Base-by-base conservation (phyloP, 2,888 invertebrate genomes). In the Acanthosepion pharaonis region DNA sequence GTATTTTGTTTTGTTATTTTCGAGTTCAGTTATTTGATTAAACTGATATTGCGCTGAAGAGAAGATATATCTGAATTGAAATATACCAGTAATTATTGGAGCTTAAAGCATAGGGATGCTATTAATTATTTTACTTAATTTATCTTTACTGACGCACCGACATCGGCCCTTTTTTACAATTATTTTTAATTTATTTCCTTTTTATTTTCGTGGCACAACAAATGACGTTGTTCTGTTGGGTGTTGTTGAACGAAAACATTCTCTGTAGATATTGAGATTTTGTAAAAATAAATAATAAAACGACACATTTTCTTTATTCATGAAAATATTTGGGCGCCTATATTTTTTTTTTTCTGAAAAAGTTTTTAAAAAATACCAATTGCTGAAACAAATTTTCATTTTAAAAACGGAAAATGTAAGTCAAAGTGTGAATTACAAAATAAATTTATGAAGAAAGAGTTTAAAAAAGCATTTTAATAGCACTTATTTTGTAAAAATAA, bases 1-100 rank as follows among this genome's bases (percentile, higher is more conserved):
- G 96, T 96, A 96, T 96, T 96, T 92, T 94, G 42, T 93, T 78
- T 59, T 91, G 42, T 25, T 64, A 51, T 49, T 51, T 59, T 53
- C 94, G n/a, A 93, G 42, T 59, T 94, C 33, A 59, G 0, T 92
- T 53, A 92, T 94, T 18, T 59, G 64, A 33, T 28, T 91, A 33
- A n/a, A 9, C 49, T 4, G 42, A 11, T 59, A 55, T n/a, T 18
- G 20, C 8, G 49, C 42, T 94, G 9, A 78, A 1, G 5, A 6
- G 33, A 78, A 15, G 4, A 18, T 78, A n/a, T 33, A 78, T 78
- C 78, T 33, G 5, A 2, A 78, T n/a, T n/a, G 4, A n/a, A 59
- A 59, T 59, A 23, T 59, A 25, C 59, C 59, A 23, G 6, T 59
- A 78, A 78, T 78, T 78, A 78, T n/a, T 78, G 78, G 11, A 78